Evolutionary conservation across 2,797 vertebrate species (phyloP), one percentile per base, ranked within the genome.

Genomic region (Brachymystax lenok): DNA sequence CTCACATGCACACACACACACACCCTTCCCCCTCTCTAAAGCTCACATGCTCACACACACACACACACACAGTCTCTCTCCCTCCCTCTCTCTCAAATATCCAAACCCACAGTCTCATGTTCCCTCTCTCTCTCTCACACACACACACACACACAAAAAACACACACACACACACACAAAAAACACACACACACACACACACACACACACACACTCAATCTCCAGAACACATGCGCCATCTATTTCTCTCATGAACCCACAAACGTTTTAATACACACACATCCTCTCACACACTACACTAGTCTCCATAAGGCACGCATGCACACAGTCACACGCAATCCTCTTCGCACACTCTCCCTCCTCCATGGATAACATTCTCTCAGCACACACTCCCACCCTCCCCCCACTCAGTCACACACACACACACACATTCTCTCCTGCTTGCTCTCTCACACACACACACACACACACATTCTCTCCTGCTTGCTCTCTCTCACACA

Each of bases 361-460:
- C 86, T 87, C 88, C 86, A 87, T 85, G 80, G 77, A 88, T 74
- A 86, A 79, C 73, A 5, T 74, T 81, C 73, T 81, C 80, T 81
- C 68, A 82, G 76, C 78, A 72, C 35, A 35, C 61, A 46, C 61
- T 59, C 64, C 56, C 76, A 76, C 80, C 83, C 79, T 82, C 80
- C 75, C 84, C 79, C 82, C 82, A 90, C 77, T 90, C 91, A 35
- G 6, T 89, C 90, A 89, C 88, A 90, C 90, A 89, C 92, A 24
- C 24, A 24, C 90, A 92, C 92, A 88, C 76, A 59, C 74, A 76
- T 1, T 24, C 0, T 24, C 24, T n/a, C n/a, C n/a, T n/a, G n/a
- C n/a, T n/a, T n/a, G n/a, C n/a, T n/a, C n/a, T n/a, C n/a, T n/a
- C n/a, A n/a, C n/a, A n/a, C n/a, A n/a, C n/a, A n/a, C n/a, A n/a